phyloP scores from a whole-genome alignment of 2,888 invertebrate species.

The Agrotis exclamationis region DNA sequence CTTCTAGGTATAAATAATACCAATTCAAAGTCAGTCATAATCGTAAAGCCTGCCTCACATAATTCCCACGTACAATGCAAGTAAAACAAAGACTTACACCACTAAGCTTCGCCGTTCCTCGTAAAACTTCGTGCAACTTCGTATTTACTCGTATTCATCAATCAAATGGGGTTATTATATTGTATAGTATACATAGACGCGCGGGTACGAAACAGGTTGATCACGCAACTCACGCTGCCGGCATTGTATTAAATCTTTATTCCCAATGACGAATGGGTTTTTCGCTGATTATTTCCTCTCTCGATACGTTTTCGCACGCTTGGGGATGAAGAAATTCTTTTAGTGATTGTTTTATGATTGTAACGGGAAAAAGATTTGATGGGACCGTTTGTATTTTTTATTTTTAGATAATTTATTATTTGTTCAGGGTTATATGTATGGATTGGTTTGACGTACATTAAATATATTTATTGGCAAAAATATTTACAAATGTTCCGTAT shows the following conservation, averaged over 20 bases:
- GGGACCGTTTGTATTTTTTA: slow-evolving; percentile 22
- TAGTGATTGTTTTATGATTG: slow-evolving; percentile 61
- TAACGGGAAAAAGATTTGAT: slow-evolving; percentile 45
- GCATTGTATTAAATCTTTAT: slow-evolving; percentile 70
- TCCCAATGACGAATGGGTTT: slow-evolving; percentile 70
- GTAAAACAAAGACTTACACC: slow-evolving; percentile 52
- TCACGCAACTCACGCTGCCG: slow-evolving; percentile 67
- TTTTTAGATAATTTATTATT: slow-evolving; percentile 4
- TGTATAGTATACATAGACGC: slow-evolving; percentile 65
- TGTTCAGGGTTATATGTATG: neutral
- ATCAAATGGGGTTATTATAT: slow-evolving; percentile 80
- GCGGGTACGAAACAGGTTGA: slow-evolving; percentile 61
- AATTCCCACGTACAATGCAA: slow-evolving; percentile 57
- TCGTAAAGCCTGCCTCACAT: slow-evolving; percentile 50
- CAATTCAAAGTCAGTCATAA: slow-evolving; percentile 57
- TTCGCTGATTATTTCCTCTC: slow-evolving; percentile 67
- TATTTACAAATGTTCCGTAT: neutral
- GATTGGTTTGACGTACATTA: neutral
- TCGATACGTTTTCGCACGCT: slow-evolving; percentile 50
- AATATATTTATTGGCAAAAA: neutral
- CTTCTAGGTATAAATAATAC: slow-evolving; percentile 50
- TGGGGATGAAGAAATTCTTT: slow-evolving; percentile 61
- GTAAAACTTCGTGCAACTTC: slow-evolving; percentile 68
- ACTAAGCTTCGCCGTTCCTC: slow-evolving; percentile 56
- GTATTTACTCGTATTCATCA: slow-evolving; percentile 76